Base-by-base conservation (phyloP, 1,140 invertebrate species). In the Caenorhabditis inopinata region DNA sequence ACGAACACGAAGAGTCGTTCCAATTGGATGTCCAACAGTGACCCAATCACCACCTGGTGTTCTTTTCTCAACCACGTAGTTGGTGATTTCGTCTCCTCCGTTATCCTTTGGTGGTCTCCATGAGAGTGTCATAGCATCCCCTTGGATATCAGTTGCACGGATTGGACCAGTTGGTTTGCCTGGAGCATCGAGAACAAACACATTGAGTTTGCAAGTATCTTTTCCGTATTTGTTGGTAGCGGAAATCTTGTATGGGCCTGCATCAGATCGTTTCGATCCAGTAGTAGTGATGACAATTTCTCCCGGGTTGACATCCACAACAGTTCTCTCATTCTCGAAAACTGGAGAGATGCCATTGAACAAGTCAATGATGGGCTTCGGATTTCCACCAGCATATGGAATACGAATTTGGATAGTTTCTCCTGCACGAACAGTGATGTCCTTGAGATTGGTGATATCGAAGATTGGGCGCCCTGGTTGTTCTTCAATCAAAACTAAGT, bases 61-160 rank as follows among this genome's bases (percentile, higher is more conserved):
- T 85, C 88, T 89, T 90, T 94, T 97, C 89, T 99, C 97, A 73
- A 99, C 92, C 49, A 97, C 93, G 88, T 99, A 99, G 87, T 98
- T 98, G 4, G 94, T 96, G 76, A 99, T 92, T 29, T 94, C 93
- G 38, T 86, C 86, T 42, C 87, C 87, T 51, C 89, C 88, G 88
- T 97, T 95, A 89, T 96, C 94, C 85, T 94, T 94, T 0, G 97
- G 96, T 85, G 96, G 94, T 87, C 93, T 93, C 97, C 97, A 99
- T 90, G 93, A 94, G 2, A 99, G 90, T 0, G 95, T 97, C 21
- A 98, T 92, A 48, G 94, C 93, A 90, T 98, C 96, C 7, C 96
- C 96, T 78, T 93, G 94, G 86, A 98, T 95, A 87, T 99, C 96
- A 83, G 96, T 62, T 96, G 96, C 85, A 21, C 85, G 93, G 93